Base-by-base conservation (phyloP, 2,113 vertebrate genomes). In the Dinomys branickii region DNA sequence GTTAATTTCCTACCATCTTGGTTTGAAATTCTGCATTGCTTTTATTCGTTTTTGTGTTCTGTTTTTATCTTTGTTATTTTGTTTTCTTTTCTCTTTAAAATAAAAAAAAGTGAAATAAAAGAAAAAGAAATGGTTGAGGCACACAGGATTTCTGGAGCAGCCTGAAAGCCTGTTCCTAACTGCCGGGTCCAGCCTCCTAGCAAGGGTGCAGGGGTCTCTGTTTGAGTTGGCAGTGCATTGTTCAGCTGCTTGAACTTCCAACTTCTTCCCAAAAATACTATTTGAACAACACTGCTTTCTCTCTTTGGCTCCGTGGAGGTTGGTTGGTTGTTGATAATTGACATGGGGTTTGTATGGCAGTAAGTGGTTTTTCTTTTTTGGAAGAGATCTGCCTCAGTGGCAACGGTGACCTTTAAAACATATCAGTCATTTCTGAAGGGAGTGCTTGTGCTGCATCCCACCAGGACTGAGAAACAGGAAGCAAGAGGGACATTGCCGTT, bases 351-450 rank as follows among this genome's bases (percentile, higher is more conserved):
- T 41, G 86, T 83, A 33, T 88, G 67, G 19, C 44, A 83, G 61
- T 67, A 33, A 44, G 28, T 22, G 71, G 82, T 26, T n/a, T 35
- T 44, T 50, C 7, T 22, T 16, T n/a, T 69, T 86, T 65, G 59
- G 38, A 61, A 81, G 71, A 77, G 92, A 28, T 44, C 47, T 80
- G 44, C 65, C 94, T 91, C 73, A 44, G n/a, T 90, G 59, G 95
- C 85, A 38, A n/a, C 54, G 56, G 47, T 87, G 81, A 88, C 38
- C 4, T 58, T 95, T 81, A 82, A 91, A 75, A 96, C 78, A 52
- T 30, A 75, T 82, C 85, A 78, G 0, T 90, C 77, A 96, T 91
- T 88, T 96, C 85, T 96, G 63, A 97, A 97, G 71, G 90, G 85
- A 92, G 82, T 88, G 65, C 69, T 92, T 77, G 24, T 50, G 44